Evolutionary conservation across 2,113 vertebrate genomes (phyloP).

Genomic region (Xenopus borealis): DNA sequence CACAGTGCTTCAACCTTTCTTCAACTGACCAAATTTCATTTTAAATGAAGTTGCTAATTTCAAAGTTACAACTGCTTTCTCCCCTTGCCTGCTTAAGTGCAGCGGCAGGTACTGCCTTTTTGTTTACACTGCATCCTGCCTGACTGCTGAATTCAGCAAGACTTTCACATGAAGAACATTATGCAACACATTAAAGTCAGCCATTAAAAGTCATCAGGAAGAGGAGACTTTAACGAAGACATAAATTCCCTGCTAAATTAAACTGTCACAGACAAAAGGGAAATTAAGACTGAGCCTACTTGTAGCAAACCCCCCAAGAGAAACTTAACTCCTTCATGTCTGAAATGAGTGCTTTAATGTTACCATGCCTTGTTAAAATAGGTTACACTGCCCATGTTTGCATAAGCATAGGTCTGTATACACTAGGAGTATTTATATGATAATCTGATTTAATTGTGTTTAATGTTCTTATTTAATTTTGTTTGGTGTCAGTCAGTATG

Average conservation of each 20-base stretch:
- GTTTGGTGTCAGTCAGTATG: no score
- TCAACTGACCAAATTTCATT: neutral
- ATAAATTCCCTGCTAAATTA: slow-evolving; percentile 31
- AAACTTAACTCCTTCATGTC: slow-evolving; percentile 16
- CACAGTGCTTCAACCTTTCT: neutral
- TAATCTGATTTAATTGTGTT: no score
- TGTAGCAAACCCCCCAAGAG: neutral
- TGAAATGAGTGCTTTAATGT: no score
- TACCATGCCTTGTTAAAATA: no score
- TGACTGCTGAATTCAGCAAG: slow-evolving; percentile 1
- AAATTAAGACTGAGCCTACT: slow-evolving; percentile 31
- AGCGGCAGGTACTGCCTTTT: neutral
- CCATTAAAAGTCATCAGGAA: slow-evolving; percentile 32
- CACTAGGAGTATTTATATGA: no score
- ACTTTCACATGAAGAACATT: slow-evolving; percentile 26
- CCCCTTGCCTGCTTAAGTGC: neutral
- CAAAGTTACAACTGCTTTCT: neutral
- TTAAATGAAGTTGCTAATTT: neutral
- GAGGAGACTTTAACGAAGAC: slow-evolving; percentile 25
- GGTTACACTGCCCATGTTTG: no score
- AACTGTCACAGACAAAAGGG: slow-evolving; percentile 34
- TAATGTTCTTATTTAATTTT: no score
- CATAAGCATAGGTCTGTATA: no score
- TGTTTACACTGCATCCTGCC: slow-evolving; percentile 21
- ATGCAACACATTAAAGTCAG: slow-evolving; percentile 29